Base-by-base conservation (phyloP, 2,888 invertebrate genomes). In the Aphidius colemani region DNA sequence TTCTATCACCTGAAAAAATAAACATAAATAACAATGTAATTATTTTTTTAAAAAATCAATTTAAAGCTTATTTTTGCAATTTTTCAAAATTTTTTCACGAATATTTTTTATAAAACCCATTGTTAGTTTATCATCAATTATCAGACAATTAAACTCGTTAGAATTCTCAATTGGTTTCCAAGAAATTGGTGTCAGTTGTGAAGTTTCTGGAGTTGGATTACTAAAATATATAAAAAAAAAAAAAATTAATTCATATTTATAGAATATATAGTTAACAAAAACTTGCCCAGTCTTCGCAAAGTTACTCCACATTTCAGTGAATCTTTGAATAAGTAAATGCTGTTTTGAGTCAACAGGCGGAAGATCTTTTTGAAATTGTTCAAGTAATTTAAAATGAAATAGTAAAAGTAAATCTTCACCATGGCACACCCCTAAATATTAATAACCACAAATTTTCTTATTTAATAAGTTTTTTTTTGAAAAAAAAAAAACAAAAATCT, bases 201-300 rank as follows among this genome's bases (percentile, higher is more conserved):
- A 70, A 10, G 43, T 51, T 4, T 45, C 58, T 5, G 78, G 74
- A 3, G 78, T 80, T 51, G 81, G 81, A 67, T 76, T 75, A 5
- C 81, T 81, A 51, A 3, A 69, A 53, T 41, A 45, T 18, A 56
- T 49, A n/a, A 30, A 61, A 61, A 9, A 41, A 48, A 10, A 61
- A 59, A 57, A 43, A 60, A 53, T 55, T 13, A 45, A 41, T 39
- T 39, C 11, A 7, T 48, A 48, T 11, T 48, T 48, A 55, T 57
- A 58, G 40, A 48, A 55, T n/a, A 13, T 50, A 55, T 13, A 46
- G 43, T 44, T 7, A 56, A 49, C 48, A 45, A 49, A 65, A 44
- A 53, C 67, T 7, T 70, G 78, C 81, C 81, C 81, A 7, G 75
- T 78, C 67, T 75, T 81, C 0, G 81, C 81, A 50, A 82, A 82